These are phyloP conservation scores for Pantala flavescens DNA, from an alignment of 1,140 invertebrate species.

Conservation along the genomic window DNA sequence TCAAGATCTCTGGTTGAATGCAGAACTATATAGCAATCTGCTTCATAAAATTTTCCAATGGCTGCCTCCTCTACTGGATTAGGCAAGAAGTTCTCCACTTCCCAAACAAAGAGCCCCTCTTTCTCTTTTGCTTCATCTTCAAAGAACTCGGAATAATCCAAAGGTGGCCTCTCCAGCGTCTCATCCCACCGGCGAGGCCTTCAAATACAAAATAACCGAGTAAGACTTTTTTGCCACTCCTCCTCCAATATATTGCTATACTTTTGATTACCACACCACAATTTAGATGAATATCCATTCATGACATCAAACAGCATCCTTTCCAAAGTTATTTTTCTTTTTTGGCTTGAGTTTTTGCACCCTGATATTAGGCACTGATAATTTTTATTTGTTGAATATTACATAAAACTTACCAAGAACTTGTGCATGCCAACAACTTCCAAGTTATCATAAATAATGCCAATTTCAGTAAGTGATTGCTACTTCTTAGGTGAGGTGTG, in stretches of 20 bases:
- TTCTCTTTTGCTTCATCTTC: slow-evolving; percentile 93
- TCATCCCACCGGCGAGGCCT: slow-evolving; percentile 88
- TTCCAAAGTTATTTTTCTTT: no score
- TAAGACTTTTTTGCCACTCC: background rate
- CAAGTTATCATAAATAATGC: no score
- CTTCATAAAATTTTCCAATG: slow-evolving; percentile 98
- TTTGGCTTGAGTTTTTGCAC: no score
- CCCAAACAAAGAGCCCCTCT: slow-evolving; percentile 83
- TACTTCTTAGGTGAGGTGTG: no score
- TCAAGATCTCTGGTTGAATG: slow-evolving; percentile 79
- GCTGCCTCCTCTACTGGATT: slow-evolving; percentile 81
- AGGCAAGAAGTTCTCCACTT: slow-evolving; percentile 98
- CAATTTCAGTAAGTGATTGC: no score
- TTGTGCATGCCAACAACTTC: no score
- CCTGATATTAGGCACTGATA: no score
- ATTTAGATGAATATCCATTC: slow-evolving; percentile 14
- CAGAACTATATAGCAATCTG: slow-evolving; percentile 96
- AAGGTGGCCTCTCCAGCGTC: slow-evolving; percentile 81
- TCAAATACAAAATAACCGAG: slow-evolving; percentile 20
- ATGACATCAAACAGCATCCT: no score
- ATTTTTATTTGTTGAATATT: no score
- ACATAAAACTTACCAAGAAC: no score
- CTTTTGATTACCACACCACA: slow-evolving; percentile 17
- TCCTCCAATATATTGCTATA: slow-evolving; percentile 12
- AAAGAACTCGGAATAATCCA: slow-evolving; percentile 99